Base-by-base conservation (phyloP, 2,888 invertebrate genomes). In the Drosophila merina region DNA sequence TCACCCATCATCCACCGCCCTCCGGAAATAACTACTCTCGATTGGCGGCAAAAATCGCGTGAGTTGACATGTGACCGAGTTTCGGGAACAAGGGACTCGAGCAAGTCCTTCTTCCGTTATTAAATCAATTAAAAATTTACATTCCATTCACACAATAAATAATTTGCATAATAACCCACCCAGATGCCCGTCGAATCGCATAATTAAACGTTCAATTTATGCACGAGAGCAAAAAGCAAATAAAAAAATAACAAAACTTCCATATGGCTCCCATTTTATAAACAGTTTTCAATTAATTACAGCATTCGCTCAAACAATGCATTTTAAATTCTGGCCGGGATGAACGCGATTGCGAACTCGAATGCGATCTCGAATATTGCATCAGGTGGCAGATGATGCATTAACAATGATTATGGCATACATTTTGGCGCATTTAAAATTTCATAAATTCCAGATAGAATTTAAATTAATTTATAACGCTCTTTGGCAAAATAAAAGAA, bases 91-190 rank as follows among this genome's bases (percentile, higher is more conserved):
- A 10, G 30, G 2, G n/a, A 20, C 6, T 26, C 28, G 20, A n/a
- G 3, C 12, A 5, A 10, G 5, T 20, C 7, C 5, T 50, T 38
- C 10, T 45, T 42, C 52, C 54, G 70, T 72, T 56, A 52, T 56
- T 57, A 57, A 79, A 80, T 80, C 83, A 86, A 84, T 83, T 84
- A 83, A 80, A 86, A 83, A 86, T 86, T 70, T 77, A 79, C 75
- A 80, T 86, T 80, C 78, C 76, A 57, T 84, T 80, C 76, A 69
- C 78, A 78, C 76, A 78, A 73, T 72, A 69, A 78, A 84, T 75
- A 74, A 86, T 84, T 83, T 80, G 66, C 86, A 77, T 77, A 78
- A 86, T 70, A 68, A 62, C 76, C 75, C 52, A 55, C 26, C 28
- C n/a, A 26, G n/a, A 50, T 30, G 25, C 48, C 42, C 68, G 20